Conservation (phyloP, 2,888 invertebrate species). For the Brenthis ino region DNA sequence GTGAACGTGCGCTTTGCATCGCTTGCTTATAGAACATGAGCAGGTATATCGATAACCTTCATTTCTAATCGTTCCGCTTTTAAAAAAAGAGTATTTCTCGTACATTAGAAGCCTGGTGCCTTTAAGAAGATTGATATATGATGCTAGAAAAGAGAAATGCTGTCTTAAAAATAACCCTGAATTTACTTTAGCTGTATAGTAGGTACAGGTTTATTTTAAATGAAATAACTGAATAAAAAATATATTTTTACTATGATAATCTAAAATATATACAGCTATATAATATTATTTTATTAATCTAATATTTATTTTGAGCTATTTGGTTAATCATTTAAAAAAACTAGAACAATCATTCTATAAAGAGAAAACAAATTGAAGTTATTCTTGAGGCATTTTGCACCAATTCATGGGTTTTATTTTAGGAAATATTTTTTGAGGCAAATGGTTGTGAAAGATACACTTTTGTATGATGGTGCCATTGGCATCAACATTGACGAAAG, state of each 20-base stretch:
- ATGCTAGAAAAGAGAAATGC: conserved; percentile 30
- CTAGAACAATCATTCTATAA: not conserved
- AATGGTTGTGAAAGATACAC: conserved; percentile 8
- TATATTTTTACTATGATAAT: conserved; percentile 1
- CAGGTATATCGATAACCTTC: conserved; percentile 53
- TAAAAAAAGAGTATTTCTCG: conserved; percentile 49
- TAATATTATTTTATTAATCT: not conserved
- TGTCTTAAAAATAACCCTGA: not conserved
- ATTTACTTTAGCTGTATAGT: too few relatives aligned
- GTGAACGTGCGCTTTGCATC: conserved; percentile 51
- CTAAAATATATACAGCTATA: conserved; percentile 1
- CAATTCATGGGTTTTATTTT: conserved; percentile 6
- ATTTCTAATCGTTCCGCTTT: conserved; percentile 42
- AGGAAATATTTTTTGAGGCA: not conserved
- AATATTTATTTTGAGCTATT: not conserved
- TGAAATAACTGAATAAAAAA: not conserved
- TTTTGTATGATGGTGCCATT: conserved; percentile 5
- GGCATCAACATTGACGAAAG: conserved; percentile 6
- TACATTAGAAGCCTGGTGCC: conserved; percentile 48
- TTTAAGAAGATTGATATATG: conserved; percentile 29
- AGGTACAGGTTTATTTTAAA: too few relatives aligned
- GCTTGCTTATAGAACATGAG: conserved; percentile 42
- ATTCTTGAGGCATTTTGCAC: conserved; percentile 6
- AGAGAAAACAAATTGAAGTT: not conserved
- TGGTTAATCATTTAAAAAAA: not conserved